A percentile compares a stretch with the other conserved stretches of the same genome.
Conservation (phyloP, 2,113 vertebrate genomes). For the Eleginops maclovinus region DNA sequence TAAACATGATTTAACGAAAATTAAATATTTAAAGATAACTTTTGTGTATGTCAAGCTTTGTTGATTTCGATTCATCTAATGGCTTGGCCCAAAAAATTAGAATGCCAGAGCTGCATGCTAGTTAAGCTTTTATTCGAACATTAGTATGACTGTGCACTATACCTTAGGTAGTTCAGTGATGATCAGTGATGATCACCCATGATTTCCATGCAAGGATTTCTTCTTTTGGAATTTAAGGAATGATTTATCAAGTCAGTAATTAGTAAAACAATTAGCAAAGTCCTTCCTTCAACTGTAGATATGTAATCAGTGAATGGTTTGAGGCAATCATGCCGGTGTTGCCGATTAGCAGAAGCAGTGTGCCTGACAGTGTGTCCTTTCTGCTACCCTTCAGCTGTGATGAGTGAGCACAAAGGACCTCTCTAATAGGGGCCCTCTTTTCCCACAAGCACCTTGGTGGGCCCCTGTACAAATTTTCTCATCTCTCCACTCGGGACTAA, state of each 20-base stretch:
- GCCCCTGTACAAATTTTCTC: constrained; percentile 37
- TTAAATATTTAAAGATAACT: neutral
- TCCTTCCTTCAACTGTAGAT: constrained; percentile 46
- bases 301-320: constrained; percentile 62
- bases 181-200: constrained; percentile 13
- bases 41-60: constrained; percentile 25
- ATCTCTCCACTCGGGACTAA: constrained; percentile 46
- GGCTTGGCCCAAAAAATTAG: neutral
- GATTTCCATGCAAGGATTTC: constrained; percentile 26
- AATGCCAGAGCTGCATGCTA: neutral
- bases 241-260: constrained; percentile 67
- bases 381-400: constrained; percentile 60
- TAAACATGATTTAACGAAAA: constrained; percentile 4
- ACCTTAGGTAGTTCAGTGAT: neutral
- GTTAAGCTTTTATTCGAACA: constrained; percentile 33
- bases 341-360: constrained; percentile 63
- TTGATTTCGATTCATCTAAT: constrained; percentile 11
- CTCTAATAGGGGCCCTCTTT: constrained; percentile 62
- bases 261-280: constrained; percentile 60
- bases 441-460: constrained; percentile 63
- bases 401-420: constrained; percentile 68
- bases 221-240: constrained; percentile 46
- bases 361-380: constrained; percentile 70
- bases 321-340: constrained; percentile 58
- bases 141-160: constrained; percentile 22